Base-by-base conservation (phyloP, 2,113 vertebrate genomes). In the Candoia aspera region DNA sequence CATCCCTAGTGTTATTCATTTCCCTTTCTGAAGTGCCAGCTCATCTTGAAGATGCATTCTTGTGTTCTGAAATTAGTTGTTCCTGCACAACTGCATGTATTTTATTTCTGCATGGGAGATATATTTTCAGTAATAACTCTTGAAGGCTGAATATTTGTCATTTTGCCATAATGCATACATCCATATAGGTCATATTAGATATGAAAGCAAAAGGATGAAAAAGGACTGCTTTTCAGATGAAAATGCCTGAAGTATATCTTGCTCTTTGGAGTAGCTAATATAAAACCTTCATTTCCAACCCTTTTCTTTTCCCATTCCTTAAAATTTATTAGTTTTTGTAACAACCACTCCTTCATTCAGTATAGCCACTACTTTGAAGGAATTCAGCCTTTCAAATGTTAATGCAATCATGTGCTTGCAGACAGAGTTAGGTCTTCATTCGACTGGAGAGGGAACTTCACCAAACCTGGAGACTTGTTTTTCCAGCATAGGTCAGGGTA, bases 1-100 rank as follows among this genome's bases (percentile, higher is more conserved):
- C 94, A 88, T 53, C 64, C 33, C 37, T 89, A 90, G 21, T 90
- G 91, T 84, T 90, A 93, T 93, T 60, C 94, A 73, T 94, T 95
- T 90, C 90, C 92, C 12, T 94, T 88, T 93, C 94, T 88, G 60
- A 26, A 87, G 87, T 92, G 55, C 23, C 53, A 85, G 24, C 59
- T 96, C 91, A 90, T 24, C 84, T 26, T 59, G 89, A 92, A 53
- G 73, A 89, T 94, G 92, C 0, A 37, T 91, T 58, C 73, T 84
- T 53, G 29, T 84, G 33, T 49, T 84, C 57, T 89, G 46, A 53
- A 92, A 92, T 37, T 24, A 89, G 42, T 42, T 73, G 24, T 73
- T 68, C 42, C 91, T 86, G 73, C 29, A 68, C 64, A 88, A 83
- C 10, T 23, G 17, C 89, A 68, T 64, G 85, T 92, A 86, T 88